Percentiles rank a stretch among this genome's conserved stretches.
Evolutionary conservation across 2,888 invertebrate genomes (phyloP).

Genomic region (Nomada ferruginata): DNA sequence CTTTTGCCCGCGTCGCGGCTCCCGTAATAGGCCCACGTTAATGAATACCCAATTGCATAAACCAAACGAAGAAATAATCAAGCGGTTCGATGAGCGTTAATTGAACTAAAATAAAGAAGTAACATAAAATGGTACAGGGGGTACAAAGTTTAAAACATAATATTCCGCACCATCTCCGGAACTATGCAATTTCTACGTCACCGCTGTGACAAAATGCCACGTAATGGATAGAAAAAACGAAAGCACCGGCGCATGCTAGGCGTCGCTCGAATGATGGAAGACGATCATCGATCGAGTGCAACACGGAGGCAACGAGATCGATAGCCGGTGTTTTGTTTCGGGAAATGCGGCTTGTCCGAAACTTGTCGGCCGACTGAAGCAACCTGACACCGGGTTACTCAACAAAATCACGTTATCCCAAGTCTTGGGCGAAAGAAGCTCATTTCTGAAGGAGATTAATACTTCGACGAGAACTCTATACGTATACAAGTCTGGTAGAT

Average conservation of each 20-base stretch:
- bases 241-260: neutral
- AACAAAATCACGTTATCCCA: constrained; percentile 25
- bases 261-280: constrained; percentile 7
- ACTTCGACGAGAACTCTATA: neutral
- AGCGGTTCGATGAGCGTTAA: constrained; percentile 19
- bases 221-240: neutral
- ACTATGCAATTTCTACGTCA: too few relatives aligned
- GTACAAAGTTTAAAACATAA: neutral
- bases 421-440: constrained; percentile 11
- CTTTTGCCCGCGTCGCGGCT: neutral
- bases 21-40: constrained; percentile 30
- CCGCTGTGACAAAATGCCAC: neutral
- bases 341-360: constrained; percentile 40
- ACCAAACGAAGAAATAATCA: constrained; percentile 25
- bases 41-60: constrained; percentile 32
- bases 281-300: constrained; percentile 43
- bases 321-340: constrained; percentile 32
- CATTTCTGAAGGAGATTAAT: constrained; percentile 17
- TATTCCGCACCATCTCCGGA: neutral
- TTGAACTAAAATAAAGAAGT: constrained; percentile 11
- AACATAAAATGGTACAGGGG: too few relatives aligned
- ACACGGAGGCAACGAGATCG: constrained; percentile 38
- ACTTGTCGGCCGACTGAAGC: constrained; percentile 28
- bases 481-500: neutral
- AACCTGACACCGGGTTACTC: neutral